Evolutionary conservation across 2,113 vertebrate genomes (phyloP), one percentile per base, ranked within the genome.

Genomic region (Marmota monax): DNA sequence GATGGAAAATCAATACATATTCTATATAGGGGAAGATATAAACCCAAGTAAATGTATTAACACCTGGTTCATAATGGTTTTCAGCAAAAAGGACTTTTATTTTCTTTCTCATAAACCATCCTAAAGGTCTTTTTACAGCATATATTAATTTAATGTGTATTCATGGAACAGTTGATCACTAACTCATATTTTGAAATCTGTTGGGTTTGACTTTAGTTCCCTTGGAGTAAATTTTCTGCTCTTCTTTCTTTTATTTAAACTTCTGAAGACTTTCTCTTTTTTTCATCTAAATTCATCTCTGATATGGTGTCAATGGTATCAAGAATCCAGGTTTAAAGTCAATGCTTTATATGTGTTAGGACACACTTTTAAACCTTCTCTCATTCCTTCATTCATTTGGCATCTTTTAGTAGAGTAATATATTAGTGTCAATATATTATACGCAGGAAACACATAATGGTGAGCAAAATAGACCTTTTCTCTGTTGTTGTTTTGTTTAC

Each of bases 1-100:
- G 9, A 25, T 88, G 69, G 37, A 95, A 96, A 93, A 58, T 91
- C 69, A 94, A 48, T 58, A 45, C 37, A 51, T 61, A 7, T 63
- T 95, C 51, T 82, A 34, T 70, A 4, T 87, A 63, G 32, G 11
- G 8, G 12, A 70, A 82, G 25, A 76, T n/a, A 51, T 51, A 87
- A 83, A 23, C 14, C 39, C 45, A 69, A 34, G n/a, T 90, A 80
- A 96, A 39, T 80, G 27, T 86, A 45, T 25, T 72, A 90, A 80
- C 14, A 67, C 37, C 39, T 16, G 58, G 32, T 56, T 32, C 7
- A 51, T 48, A 22, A 80, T 51, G 3, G 32, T 67, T 69, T 9
- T 61, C 37, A 42, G 39, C 34, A 37, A 51, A 11, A 5, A 76
- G 69, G 20, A 29, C 42, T 73, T 76, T 77, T 90, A 58, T 58